A percentile compares a stretch with the other conserved stretches of the same genome.
These are phyloP conservation scores for Miltochrista miniata DNA, from an alignment of 2,888 invertebrate species.

Conservation along the genomic window DNA sequence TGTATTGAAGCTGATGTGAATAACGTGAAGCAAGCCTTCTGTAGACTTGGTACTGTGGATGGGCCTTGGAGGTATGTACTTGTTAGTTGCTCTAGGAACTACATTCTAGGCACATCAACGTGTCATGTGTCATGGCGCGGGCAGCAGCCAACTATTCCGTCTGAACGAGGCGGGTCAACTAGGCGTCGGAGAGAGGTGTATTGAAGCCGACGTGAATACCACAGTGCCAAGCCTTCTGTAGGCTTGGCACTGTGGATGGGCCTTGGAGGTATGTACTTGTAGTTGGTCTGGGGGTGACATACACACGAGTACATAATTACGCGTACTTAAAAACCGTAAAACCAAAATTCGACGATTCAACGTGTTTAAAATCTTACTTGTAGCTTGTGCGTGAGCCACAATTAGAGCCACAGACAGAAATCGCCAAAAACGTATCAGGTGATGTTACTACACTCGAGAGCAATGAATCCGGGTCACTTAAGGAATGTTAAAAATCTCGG, in stretches of 20 bases:
- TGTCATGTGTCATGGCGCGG: slow-evolving; percentile 98
- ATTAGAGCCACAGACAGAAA: too few relatives aligned
- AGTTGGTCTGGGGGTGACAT: background rate
- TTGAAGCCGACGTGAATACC: slow-evolving; percentile 93
- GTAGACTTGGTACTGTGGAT: slow-evolving; percentile 95
- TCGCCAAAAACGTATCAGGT: too few relatives aligned
- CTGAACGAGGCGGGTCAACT: slow-evolving; percentile 97
- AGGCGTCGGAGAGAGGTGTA: slow-evolving; percentile 97
- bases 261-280: slow-evolving; percentile 88
- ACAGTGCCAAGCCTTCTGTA: slow-evolving; percentile 95
- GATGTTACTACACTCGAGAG: too few relatives aligned
- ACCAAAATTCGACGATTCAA: too few relatives aligned
- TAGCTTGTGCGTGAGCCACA: too few relatives aligned
- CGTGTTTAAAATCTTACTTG: too few relatives aligned
- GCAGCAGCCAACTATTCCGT: slow-evolving; percentile 96
- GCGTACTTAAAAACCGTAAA: too few relatives aligned
- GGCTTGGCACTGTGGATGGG: slow-evolving; percentile 90
- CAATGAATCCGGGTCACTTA: too few relatives aligned
- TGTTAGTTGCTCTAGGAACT: too few relatives aligned
- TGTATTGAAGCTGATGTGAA: slow-evolving; percentile 96
- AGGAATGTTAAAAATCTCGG: too few relatives aligned
- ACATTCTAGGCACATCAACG: slow-evolving; percentile 86
- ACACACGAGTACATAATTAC: background rate
- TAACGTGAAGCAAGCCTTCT: slow-evolving; percentile 94
- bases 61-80: slow-evolving; percentile 92